Conservation (phyloP, 1,140 invertebrate genomes). For the Magallana gigas region DNA sequence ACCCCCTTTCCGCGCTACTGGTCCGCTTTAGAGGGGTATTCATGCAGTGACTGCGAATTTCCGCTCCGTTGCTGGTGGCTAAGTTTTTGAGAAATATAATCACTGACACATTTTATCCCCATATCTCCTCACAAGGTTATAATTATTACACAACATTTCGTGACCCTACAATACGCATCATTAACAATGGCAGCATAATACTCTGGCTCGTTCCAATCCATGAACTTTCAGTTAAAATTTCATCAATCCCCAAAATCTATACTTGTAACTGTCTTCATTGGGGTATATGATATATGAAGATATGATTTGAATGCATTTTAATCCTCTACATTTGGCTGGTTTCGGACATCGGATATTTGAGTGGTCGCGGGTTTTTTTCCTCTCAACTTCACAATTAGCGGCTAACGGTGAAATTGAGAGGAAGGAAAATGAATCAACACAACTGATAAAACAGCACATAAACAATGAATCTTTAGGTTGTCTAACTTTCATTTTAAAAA, state of each 20-base stretch:
- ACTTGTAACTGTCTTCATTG: no score
- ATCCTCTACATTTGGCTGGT: no score
- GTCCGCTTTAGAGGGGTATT: conserved; percentile 2
- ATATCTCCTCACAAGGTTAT: neutral
- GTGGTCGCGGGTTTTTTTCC: no score
- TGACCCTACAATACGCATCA: neutral
- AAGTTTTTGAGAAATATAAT: conserved; percentile 30
- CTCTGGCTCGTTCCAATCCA: neutral
- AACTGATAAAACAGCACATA: no score
- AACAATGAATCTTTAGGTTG: no score
- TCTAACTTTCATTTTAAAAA: no score
- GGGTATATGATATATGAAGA: no score
- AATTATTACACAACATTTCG: conserved; percentile 5
- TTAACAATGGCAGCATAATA: neutral
- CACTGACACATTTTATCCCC: neutral
- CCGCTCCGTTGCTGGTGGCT: neutral
- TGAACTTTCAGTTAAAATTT: conserved; percentile 17
- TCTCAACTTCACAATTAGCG: no score
- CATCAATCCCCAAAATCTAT: neutral
- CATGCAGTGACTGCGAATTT: conserved; percentile 1
- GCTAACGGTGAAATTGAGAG: no score
- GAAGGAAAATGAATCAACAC: no score
- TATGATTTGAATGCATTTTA: no score
- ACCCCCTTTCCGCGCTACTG: conserved; percentile 7
- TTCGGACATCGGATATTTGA: no score